These are phyloP conservation scores for Triplophysa yarkandensis DNA, from an alignment of 2,797 vertebrate genomes.

Conservation along the genomic window DNA sequence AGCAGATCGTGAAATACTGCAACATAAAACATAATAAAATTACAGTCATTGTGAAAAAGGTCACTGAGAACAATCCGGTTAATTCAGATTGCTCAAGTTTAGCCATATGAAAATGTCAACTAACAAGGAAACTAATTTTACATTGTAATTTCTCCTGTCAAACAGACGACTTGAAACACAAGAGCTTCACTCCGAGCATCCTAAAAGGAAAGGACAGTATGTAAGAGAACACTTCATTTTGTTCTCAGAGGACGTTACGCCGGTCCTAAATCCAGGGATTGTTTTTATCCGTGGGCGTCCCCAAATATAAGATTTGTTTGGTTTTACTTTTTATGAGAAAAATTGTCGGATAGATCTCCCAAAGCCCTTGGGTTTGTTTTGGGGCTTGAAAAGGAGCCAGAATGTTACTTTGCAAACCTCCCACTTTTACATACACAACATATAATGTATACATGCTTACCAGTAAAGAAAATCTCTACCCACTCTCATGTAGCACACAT, in stretches of 20 bases:
- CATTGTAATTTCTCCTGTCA: slow-evolving; percentile 4
- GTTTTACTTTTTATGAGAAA: slow-evolving; percentile 68
- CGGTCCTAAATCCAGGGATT: slow-evolving; percentile 21
- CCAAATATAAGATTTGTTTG: slow-evolving; percentile 66
- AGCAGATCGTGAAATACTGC: not conserved
- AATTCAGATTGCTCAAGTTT: not conserved
- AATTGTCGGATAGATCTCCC: slow-evolving; percentile 66
- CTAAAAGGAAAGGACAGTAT: not conserved
- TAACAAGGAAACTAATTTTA: not conserved
- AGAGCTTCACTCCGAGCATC: not conserved
- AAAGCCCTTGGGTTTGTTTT: slow-evolving; percentile 59
- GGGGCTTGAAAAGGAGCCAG: slow-evolving; percentile 55
- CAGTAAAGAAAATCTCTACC: slow-evolving; percentile 33
- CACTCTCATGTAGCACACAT: slow-evolving; percentile 28
- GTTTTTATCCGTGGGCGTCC: slow-evolving; percentile 60
- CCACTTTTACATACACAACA: slow-evolving; percentile 60
- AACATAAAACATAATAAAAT: slow-evolving; percentile 3
- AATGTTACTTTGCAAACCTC: slow-evolving; percentile 67
- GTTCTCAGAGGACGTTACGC: not conserved
- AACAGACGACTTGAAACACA: not conserved
- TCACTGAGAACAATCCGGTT: not conserved
- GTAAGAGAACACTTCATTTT: not conserved
- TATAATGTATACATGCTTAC: slow-evolving; percentile 40
- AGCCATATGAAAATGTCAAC: not conserved
- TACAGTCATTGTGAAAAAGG: slow-evolving; percentile 1